Evolutionary conservation across 2,888 invertebrate genomes (phyloP).

Genomic region (Danaus chrysippus): DNA sequence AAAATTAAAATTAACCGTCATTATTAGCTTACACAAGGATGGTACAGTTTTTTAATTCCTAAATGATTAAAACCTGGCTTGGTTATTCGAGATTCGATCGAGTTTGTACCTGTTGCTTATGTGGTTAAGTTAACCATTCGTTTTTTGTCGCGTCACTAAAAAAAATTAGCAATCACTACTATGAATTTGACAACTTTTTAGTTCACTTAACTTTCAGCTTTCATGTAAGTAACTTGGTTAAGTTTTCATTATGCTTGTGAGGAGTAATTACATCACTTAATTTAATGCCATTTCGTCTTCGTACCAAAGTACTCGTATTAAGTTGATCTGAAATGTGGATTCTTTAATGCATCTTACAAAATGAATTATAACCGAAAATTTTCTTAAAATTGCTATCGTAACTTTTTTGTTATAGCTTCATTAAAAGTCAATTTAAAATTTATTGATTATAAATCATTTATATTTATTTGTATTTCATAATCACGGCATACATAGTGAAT

Average conservation of each 20-base stretch:
- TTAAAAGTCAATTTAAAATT: too few relatives aligned
- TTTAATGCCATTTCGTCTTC: not conserved
- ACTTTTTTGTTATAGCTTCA: not conserved
- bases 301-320: not conserved
- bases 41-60: too few relatives aligned
- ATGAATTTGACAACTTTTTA: not conserved
- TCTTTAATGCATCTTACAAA: not conserved
- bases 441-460: too few relatives aligned
- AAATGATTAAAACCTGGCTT: too few relatives aligned
- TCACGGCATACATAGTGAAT: not conserved
- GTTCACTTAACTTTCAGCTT: not conserved
- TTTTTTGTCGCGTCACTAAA: too few relatives aligned
- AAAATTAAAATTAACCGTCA: too few relatives aligned
- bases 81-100: too few relatives aligned
- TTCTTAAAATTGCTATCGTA: too few relatives aligned
- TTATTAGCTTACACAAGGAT: too few relatives aligned
- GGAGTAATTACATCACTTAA: not conserved
- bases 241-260: conserved; percentile 2
- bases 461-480: conserved; percentile 4
- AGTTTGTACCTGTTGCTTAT: too few relatives aligned
- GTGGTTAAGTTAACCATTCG: too few relatives aligned
- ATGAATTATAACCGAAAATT: too few relatives aligned
- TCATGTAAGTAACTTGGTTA: not conserved
- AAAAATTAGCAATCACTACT: not conserved
- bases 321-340: not conserved